phyloP scores from a whole-genome alignment of 1,140 invertebrate genomes.

The Rhopalosiphum padi region DNA sequence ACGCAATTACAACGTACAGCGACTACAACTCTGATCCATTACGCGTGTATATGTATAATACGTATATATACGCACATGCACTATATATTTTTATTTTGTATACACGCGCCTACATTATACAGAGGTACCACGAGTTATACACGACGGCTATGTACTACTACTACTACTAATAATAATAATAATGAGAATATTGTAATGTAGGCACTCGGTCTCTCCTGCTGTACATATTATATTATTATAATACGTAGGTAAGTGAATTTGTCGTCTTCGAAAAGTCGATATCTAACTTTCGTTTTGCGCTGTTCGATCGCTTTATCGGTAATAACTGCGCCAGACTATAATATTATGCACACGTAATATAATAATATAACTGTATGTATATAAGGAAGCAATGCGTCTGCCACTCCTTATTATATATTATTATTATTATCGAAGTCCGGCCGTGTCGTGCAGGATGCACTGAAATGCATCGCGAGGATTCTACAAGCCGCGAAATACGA shows the following conservation, averaged over 20 bases:
- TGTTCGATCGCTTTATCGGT: too few species aligned
- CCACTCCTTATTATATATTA: neutral
- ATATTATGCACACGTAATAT: neutral
- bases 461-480: neutral
- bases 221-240: neutral
- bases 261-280: conserved; percentile 5
- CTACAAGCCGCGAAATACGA: neutral
- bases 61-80: neutral
- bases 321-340: neutral
- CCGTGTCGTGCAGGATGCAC: neutral
- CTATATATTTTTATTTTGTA: neutral
- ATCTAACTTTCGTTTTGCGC: neutral
- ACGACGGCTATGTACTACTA: neutral
- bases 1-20: conserved; percentile 24
- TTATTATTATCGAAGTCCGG: neutral
- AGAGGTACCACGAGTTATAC: neutral
- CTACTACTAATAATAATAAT: neutral
- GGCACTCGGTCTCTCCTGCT: neutral
- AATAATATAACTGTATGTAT: neutral
- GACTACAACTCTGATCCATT: conserved; percentile 9
- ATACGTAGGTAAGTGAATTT: neutral
- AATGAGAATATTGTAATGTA: neutral
- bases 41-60: neutral
- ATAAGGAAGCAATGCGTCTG: neutral
- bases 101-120: neutral